Conservation (phyloP, 2,113 vertebrate genomes). For the Aspidoscelis tigris region DNA sequence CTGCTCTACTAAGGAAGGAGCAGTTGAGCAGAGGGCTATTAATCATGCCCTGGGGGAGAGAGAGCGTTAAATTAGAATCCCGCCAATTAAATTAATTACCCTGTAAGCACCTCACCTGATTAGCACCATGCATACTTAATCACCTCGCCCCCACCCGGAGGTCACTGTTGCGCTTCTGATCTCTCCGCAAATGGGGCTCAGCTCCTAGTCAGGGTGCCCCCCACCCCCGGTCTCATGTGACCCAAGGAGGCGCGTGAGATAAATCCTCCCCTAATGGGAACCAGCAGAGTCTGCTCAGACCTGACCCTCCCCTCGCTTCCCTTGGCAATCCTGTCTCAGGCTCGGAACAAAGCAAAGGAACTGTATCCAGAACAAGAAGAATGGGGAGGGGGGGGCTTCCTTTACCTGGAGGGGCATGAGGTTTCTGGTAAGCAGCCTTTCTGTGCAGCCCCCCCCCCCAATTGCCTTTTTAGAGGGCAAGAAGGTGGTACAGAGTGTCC, state of each 20-base stretch:
- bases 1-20: not conserved
- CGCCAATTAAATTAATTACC: slow-evolving; percentile 67
- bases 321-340: rapidly evolving
- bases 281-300: slow-evolving; percentile 23
- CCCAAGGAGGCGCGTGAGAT: slow-evolving; percentile 20
- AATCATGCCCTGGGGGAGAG: not conserved
- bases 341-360: slow-evolving; percentile 33
- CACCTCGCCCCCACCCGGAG: slow-evolving; percentile 30
- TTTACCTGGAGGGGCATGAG: too few species aligned
- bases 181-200: rapidly evolving
- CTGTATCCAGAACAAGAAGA: slow-evolving; percentile 33
- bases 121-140: slow-evolving; percentile 59
- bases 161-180: slow-evolving; percentile 12
- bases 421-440: too few species aligned
- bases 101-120: slow-evolving; percentile 63
- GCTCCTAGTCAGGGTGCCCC: not conserved
- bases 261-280: not conserved
- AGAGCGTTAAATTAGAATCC: slow-evolving; percentile 53
- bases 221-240: too few species aligned
- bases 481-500: too few species aligned
- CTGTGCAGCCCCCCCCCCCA: too few species aligned
- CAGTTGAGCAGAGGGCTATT: rapidly evolving
- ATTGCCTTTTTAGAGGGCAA: too few species aligned
- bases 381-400: rapidly evolving
- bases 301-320: not conserved